phyloP scores from a whole-genome alignment of 2,888 invertebrate species.

The Lithophane socia region DNA sequence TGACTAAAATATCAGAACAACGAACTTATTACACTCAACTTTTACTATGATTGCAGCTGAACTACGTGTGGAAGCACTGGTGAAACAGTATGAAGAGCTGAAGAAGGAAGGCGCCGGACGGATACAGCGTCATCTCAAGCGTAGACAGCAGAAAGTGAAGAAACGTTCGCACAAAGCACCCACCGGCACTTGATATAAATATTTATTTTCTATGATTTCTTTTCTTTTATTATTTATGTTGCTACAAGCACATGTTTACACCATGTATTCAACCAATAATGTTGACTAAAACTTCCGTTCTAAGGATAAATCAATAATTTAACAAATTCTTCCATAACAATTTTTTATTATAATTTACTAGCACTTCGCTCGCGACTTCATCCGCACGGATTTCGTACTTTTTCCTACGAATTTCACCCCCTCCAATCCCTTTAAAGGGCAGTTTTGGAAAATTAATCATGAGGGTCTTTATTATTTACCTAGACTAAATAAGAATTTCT shows the following conservation, averaged over 20 bases:
- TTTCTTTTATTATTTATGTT: background rate
- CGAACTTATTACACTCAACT: background rate
- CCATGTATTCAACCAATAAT: too few species aligned
- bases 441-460: background rate
- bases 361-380: too few species aligned
- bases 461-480: background rate
- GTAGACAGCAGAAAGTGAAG: constrained; percentile 94
- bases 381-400: background rate
- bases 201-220: background rate
- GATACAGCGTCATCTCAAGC: constrained; percentile 95
- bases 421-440: background rate
- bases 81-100: constrained; percentile 95
- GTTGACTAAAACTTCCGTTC: too few species aligned
- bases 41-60: constrained; percentile 91
- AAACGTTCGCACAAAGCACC: constrained; percentile 83
- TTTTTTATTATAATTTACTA: background rate
- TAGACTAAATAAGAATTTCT: background rate
- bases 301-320: background rate
- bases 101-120: constrained; percentile 93
- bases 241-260: background rate
- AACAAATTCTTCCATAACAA: background rate
- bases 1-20: background rate
- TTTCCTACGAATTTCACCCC: background rate
- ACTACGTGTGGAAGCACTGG: constrained; percentile 93
- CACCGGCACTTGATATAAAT: constrained; percentile 72